Percentiles rank a stretch among this genome's conserved stretches.
phyloP scores from a whole-genome alignment of 2,113 vertebrate species.

The Pogona vitticeps region DNA sequence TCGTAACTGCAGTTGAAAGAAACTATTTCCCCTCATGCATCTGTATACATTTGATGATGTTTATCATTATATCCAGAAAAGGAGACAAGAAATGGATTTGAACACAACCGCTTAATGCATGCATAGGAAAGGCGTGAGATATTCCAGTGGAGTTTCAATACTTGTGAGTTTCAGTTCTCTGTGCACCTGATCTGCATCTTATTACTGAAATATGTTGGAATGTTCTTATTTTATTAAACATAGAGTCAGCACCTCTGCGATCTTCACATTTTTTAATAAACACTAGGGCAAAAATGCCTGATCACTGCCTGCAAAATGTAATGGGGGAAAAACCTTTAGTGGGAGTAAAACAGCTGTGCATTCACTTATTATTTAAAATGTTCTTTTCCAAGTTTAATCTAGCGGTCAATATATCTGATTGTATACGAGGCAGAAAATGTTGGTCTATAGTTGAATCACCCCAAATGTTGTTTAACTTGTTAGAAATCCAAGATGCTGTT shows the following conservation, averaged over 20 bases:
- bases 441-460: conserved; percentile 21
- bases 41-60: not conserved
- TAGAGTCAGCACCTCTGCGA: conserved; percentile 57
- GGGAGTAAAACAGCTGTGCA: conserved; percentile 56
- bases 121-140: not conserved
- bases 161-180: conserved; percentile 33
- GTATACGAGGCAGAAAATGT: conserved; percentile 7
- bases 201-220: conserved; percentile 32
- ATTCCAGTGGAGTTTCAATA: conserved; percentile 34
- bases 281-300: conserved; percentile 62
- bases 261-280: conserved; percentile 61
- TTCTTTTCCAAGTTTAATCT: conserved; percentile 36
- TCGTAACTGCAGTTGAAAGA: conserved; percentile 26
- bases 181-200: conserved; percentile 33
- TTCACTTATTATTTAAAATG: conserved; percentile 37
- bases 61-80: conserved; percentile 30
- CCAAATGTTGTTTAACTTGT: conserved; percentile 29
- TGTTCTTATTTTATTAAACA: conserved; percentile 55
- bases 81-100: conserved; percentile 14
- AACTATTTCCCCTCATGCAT: conserved; percentile 22
- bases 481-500: not conserved
- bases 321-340: conserved; percentile 59
- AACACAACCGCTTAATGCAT: not conserved
- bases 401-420: conserved; percentile 28
- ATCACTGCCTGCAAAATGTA: conserved; percentile 68